Percentiles rank a stretch among this genome's conserved stretches.
Conservation (phyloP, 2,113 vertebrate genomes). For the Cololabis saira region DNA sequence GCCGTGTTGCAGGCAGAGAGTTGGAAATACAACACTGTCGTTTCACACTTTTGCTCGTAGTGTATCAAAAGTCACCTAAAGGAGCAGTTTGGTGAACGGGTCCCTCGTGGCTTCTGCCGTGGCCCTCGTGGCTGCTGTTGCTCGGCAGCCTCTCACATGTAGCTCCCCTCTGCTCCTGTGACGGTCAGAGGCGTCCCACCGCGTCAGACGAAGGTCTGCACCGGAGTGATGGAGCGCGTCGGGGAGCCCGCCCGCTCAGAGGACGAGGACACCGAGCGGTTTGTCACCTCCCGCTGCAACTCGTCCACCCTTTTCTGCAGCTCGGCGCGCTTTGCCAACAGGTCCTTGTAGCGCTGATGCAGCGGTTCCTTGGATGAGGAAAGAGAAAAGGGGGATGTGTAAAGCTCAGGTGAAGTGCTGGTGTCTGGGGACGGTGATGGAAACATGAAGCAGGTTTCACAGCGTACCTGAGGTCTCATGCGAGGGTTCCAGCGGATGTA, state of each 20-base stretch:
- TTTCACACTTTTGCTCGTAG: constrained; percentile 24
- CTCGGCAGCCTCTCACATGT: constrained; percentile 11
- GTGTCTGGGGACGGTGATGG: no score
- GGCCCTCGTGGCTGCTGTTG: constrained; percentile 2
- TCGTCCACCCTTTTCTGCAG: constrained; percentile 96
- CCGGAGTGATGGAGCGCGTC: constrained; percentile 86
- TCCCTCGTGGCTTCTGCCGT: not conserved
- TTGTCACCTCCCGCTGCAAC: constrained; percentile 92
- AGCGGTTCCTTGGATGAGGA: constrained; percentile 86
- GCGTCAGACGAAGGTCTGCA: constrained; percentile 91
- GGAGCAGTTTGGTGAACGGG: constrained; percentile 2
- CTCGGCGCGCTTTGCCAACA: constrained; percentile 92
- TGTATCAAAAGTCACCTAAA: constrained; percentile 5
- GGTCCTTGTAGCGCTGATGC: constrained; percentile 94
- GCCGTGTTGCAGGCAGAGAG: not conserved
- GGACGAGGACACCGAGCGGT: constrained; percentile 86
- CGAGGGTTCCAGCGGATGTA: constrained; percentile 98
- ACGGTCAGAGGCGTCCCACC: not conserved
- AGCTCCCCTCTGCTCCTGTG: constrained; percentile 5
- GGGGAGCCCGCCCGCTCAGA: constrained; percentile 90
- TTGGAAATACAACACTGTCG: constrained; percentile 22
- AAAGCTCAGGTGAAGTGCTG: not conserved
- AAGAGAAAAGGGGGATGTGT: not conserved
- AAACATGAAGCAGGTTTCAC: not conserved
- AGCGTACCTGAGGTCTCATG: constrained; percentile 92